Conservation (phyloP, 2,113 vertebrate species). For the Megaptera novaeangliae region DNA sequence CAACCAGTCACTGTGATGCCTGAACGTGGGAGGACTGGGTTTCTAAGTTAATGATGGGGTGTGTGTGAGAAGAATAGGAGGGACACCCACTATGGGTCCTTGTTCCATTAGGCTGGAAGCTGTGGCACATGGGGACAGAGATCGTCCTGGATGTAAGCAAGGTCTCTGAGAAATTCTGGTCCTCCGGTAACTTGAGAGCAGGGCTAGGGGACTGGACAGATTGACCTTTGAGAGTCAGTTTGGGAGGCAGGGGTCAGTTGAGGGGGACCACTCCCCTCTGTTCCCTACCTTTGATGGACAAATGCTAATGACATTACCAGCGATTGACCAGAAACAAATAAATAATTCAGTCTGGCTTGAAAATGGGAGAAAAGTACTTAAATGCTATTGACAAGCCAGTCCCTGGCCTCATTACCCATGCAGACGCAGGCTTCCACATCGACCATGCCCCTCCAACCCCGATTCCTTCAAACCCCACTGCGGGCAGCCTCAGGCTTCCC, state of each 20-base stretch:
- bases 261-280: slow-evolving; percentile 28
- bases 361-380: slow-evolving; percentile 93
- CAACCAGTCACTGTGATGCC: not conserved
- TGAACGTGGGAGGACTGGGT: not conserved
- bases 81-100: not conserved
- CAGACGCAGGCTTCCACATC: slow-evolving; percentile 86
- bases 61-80: not conserved
- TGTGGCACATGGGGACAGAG: not conserved
- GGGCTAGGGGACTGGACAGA: not conserved
- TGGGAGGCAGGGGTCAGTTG: slow-evolving; percentile 36
- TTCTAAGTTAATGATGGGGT: not conserved
- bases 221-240: slow-evolving; percentile 52
- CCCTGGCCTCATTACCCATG: slow-evolving; percentile 88
- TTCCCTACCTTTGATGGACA: slow-evolving; percentile 81
- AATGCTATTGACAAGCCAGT: slow-evolving; percentile 95
- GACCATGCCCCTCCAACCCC: slow-evolving; percentile 69
- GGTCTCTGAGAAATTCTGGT: slow-evolving; percentile 5
- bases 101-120: not conserved
- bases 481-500: slow-evolving; percentile 58
- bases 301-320: slow-evolving; percentile 91
- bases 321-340: slow-evolving; percentile 91
- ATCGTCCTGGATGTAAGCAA: not conserved
- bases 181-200: not conserved
- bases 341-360: slow-evolving; percentile 94
- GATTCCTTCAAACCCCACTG: slow-evolving; percentile 59